These are phyloP conservation scores for Ameiurus melas DNA, from an alignment of 2,113 vertebrate species.

Conservation along the genomic window DNA sequence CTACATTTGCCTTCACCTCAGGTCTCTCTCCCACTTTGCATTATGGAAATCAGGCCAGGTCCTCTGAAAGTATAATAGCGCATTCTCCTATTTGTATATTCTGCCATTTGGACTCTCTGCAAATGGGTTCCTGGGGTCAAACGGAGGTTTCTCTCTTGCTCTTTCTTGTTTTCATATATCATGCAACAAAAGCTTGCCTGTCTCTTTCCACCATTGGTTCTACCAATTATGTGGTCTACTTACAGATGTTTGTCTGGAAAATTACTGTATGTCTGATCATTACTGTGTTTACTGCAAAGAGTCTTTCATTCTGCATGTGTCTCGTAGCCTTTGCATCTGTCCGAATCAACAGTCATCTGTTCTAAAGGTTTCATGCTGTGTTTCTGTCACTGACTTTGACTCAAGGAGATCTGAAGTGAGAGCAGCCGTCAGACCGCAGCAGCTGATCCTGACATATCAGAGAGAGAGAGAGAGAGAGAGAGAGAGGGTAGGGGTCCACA, in stretches of 20 bases:
- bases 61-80: conserved; percentile 40
- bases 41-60: conserved; percentile 71
- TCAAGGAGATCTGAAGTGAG: conserved; percentile 63
- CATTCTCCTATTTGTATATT: conserved; percentile 37
- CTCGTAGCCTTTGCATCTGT: background rate
- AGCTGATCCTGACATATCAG: conserved; percentile 68
- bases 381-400: conserved; percentile 68
- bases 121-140: background rate
- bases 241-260: conserved; percentile 26
- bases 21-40: conserved; percentile 68
- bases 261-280: conserved; percentile 1
- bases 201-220: conserved; percentile 9
- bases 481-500: background rate
- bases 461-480: background rate
- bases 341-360: conserved; percentile 26
- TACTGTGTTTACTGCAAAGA: conserved; percentile 11
- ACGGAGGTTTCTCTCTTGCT: background rate
- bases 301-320: background rate
- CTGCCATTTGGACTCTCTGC: conserved; percentile 18
- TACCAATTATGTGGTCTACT: background rate
- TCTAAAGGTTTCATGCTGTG: conserved; percentile 54
- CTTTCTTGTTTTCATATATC: background rate
- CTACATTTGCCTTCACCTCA: conserved; percentile 63
- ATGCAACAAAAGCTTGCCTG: conserved; percentile 21
- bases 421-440: conserved; percentile 54